These are phyloP conservation scores for Gorsachius magnificus DNA, from an alignment of 2,797 vertebrate species.

Conservation along the genomic window DNA sequence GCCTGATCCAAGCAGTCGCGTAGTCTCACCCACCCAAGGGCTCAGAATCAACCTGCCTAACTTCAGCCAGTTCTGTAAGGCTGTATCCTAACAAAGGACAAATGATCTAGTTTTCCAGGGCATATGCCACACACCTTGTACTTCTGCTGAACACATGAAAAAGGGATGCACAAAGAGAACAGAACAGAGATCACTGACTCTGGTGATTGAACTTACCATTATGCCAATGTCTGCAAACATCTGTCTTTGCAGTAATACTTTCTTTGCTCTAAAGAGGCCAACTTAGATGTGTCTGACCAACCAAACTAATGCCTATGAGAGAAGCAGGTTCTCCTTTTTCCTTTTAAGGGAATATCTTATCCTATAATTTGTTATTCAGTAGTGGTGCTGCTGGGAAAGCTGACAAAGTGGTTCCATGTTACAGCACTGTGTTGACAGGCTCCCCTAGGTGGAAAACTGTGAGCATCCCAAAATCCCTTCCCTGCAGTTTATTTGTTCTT, in stretches of 20 bases:
- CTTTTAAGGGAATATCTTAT: background rate
- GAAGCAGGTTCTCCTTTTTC: background rate
- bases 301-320: background rate
- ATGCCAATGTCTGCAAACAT: background rate
- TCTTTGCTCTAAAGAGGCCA: background rate
- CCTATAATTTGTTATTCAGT: background rate
- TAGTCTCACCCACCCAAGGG: fast-evolving
- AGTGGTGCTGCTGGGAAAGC: background rate
- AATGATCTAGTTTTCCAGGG: background rate
- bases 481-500: background rate
- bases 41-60: background rate
- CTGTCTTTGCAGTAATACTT: background rate
- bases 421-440: background rate
- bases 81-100: background rate
- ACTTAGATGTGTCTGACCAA: background rate
- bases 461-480: background rate
- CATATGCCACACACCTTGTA: background rate
- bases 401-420: background rate
- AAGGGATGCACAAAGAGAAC: background rate
- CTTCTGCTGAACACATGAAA: background rate
- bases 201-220: background rate
- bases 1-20: background rate
- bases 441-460: background rate
- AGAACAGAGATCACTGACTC: background rate
- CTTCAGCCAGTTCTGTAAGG: background rate